Evolutionary conservation across 2,113 vertebrate species (phyloP).

Genomic region (Rhea americana): DNA sequence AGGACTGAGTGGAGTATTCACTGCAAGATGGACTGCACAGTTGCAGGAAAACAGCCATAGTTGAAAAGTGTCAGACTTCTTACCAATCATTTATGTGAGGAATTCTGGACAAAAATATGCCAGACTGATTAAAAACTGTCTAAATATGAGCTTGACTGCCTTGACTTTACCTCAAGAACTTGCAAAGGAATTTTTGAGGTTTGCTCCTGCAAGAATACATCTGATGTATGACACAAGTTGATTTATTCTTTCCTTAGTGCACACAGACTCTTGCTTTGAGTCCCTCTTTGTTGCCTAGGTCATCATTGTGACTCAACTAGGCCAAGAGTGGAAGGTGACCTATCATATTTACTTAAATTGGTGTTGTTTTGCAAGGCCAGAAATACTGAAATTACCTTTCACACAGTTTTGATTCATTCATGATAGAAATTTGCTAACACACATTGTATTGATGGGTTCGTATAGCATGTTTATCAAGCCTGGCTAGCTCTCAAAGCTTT

Average conservation of each 20-base stretch:
- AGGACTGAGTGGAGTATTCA: not conserved
- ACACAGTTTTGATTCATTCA: constrained; percentile 19
- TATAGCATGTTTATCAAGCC: not conserved
- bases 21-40: too few species aligned
- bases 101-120: not conserved
- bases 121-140: not conserved
- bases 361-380: not conserved
- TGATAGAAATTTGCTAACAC: not conserved
- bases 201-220: not conserved
- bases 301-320: not conserved
- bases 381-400: constrained; percentile 7
- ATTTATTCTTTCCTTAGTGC: not conserved
- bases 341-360: not conserved
- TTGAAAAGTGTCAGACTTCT: not conserved
- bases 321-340: not conserved
- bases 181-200: not conserved
- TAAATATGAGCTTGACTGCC: not conserved
- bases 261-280: not conserved
- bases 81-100: too few species aligned
- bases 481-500: constrained; percentile 35
- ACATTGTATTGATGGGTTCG: constrained; percentile 28
- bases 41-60: too few species aligned
- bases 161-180: not conserved
- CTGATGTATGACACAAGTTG: not conserved
- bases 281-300: not conserved